These are phyloP conservation scores for Drosophila maculinotata DNA, from an alignment of 2,888 invertebrate genomes.

Conservation along the genomic window DNA sequence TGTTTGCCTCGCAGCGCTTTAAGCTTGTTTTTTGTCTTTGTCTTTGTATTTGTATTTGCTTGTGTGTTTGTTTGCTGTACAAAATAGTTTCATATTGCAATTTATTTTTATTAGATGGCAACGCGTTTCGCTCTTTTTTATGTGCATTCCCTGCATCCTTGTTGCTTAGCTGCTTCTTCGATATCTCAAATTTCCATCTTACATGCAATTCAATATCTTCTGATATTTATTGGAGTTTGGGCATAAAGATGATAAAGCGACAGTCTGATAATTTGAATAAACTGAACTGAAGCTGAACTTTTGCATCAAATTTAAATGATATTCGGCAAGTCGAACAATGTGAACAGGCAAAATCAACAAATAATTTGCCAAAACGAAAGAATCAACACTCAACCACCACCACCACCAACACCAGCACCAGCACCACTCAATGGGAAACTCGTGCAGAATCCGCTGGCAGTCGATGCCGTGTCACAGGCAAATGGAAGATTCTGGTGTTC, in stretches of 20 bases:
- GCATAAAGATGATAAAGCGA: slow-evolving; percentile 20
- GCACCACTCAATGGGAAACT: slow-evolving; percentile 25
- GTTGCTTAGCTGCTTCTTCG: not conserved
- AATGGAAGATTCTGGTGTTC: slow-evolving; percentile 34
- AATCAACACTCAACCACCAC: slow-evolving; percentile 43
- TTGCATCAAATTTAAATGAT: slow-evolving; percentile 74
- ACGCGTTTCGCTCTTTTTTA: slow-evolving; percentile 28
- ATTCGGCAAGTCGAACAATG: slow-evolving; percentile 57
- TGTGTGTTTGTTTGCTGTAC: slow-evolving; percentile 16
- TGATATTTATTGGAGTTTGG: slow-evolving; percentile 21
- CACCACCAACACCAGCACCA: slow-evolving; percentile 7
- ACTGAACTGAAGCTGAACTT: slow-evolving; percentile 23
- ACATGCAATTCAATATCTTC: slow-evolving; percentile 22
- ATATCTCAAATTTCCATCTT: slow-evolving; percentile 6
- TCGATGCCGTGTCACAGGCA: slow-evolving; percentile 34
- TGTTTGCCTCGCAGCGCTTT: slow-evolving; percentile 13
- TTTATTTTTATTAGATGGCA: slow-evolving; percentile 68
- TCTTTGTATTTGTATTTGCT: slow-evolving; percentile 10
- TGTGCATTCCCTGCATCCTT: slow-evolving; percentile 41
- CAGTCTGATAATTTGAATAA: slow-evolving; percentile 43
- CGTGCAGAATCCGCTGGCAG: slow-evolving; percentile 10
- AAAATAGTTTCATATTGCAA: slow-evolving; percentile 76
- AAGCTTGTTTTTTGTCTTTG: not conserved
- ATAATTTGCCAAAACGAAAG: slow-evolving; percentile 35
- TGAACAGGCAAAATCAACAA: slow-evolving; percentile 51